Conservation (phyloP, 2,797 vertebrate species). For the Onychomys arenicola region DNA sequence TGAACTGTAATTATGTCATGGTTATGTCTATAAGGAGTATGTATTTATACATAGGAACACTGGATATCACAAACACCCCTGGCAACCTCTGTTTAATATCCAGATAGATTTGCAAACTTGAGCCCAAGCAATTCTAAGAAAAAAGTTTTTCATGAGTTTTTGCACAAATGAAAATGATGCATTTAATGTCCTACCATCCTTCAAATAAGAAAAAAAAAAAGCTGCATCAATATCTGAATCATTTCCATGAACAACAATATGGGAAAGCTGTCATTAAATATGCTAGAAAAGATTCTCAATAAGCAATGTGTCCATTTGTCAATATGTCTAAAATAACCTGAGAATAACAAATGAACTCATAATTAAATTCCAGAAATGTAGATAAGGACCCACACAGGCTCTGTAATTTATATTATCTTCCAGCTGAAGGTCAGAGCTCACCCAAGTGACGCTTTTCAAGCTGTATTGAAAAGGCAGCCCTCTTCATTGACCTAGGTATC, state of each 20-base stretch:
- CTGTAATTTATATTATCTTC: not conserved
- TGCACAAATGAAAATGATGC: not conserved
- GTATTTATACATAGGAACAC: not conserved
- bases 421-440: not conserved
- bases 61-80: not conserved
- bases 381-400: not conserved
- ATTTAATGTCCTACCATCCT: not conserved
- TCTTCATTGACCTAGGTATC: not conserved
- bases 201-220: not conserved
- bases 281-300: not conserved
- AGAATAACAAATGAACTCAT: not conserved
- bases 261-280: not conserved
- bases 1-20: conserved; percentile 7
- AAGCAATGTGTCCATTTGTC: not conserved
- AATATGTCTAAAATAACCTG: not conserved
- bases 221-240: not conserved
- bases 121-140: not conserved
- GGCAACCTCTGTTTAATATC: not conserved
- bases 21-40: not conserved
- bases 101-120: not conserved
- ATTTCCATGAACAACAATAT: not conserved
- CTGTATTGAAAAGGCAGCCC: not conserved
- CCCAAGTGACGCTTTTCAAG: conserved; percentile 24
- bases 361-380: conserved; percentile 13
- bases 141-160: not conserved